phyloP scores from a whole-genome alignment of 2,797 vertebrate species.

The Bradypodion pumilum region DNA sequence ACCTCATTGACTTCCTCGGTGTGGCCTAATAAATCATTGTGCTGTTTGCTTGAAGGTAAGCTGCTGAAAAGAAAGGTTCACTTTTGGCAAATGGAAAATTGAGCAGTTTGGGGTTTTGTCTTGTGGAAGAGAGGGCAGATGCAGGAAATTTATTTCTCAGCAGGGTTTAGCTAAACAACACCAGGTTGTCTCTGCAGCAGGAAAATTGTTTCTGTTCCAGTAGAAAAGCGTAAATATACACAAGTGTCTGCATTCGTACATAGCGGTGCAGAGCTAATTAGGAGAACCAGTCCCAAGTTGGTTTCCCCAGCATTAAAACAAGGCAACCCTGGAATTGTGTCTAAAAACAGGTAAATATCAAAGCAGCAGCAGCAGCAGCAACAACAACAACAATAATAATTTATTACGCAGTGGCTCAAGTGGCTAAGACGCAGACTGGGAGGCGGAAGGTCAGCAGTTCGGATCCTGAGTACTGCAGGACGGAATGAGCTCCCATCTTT shows the following conservation, averaged over 20 bases:
- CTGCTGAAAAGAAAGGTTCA: conserved; percentile 19
- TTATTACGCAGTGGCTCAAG: too few relatives aligned
- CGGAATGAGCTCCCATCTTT: too few relatives aligned
- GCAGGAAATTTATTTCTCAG: conserved; percentile 29
- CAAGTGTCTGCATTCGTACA: conserved; percentile 13
- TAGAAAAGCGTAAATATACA: not conserved
- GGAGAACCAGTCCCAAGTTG: not conserved
- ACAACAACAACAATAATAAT: too few relatives aligned
- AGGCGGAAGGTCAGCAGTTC: too few relatives aligned
- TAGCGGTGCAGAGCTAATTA: not conserved
- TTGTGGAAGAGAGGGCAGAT: not conserved
- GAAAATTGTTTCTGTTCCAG: conserved; percentile 3
- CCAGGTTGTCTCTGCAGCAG: conserved; percentile 15
- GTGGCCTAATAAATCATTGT: not conserved
- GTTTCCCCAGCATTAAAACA: not conserved
- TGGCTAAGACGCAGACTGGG: too few relatives aligned
- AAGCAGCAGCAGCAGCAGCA: too few relatives aligned
- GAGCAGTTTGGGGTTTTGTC: not conserved
- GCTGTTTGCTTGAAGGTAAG: not conserved
- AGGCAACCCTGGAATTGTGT: not conserved
- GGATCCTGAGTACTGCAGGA: too few relatives aligned
- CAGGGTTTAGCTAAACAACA: conserved; percentile 20
- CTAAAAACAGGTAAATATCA: conserved; percentile 4
- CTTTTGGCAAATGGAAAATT: conserved; percentile 11
- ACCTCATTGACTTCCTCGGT: conserved; percentile 28